Conservation (phyloP, 1,140 invertebrate genomes). For the Spodoptera frugiperda region DNA sequence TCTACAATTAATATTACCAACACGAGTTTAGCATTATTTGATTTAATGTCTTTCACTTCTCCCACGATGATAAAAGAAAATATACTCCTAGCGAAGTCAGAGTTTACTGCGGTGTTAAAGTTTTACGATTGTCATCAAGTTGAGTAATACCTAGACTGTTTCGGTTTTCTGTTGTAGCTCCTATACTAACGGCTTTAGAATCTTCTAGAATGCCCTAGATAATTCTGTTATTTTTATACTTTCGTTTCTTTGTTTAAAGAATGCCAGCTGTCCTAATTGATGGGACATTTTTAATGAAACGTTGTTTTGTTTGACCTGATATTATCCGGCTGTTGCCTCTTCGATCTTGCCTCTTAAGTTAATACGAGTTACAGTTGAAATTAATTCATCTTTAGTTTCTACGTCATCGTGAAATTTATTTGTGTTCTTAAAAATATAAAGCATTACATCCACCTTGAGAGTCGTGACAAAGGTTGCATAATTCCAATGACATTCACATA, state of each 20-base stretch:
- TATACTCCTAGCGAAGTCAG: constrained; percentile 14
- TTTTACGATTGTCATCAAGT: constrained; percentile 54
- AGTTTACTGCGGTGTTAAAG: constrained; percentile 47
- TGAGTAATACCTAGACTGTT: constrained; percentile 31
- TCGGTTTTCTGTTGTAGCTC: not conserved
- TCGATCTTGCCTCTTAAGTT: too few relatives aligned
- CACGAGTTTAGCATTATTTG: not conserved
- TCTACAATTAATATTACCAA: not conserved
- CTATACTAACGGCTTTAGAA: not conserved
- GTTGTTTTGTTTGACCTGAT: too few relatives aligned
- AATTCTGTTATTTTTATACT: too few relatives aligned
- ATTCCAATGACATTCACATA: not conserved
- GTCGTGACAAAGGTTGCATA: constrained; percentile 11
- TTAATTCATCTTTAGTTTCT: too few relatives aligned
- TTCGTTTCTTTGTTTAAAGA: not conserved
- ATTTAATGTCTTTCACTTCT: not conserved
- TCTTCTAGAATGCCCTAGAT: constrained; percentile 24
- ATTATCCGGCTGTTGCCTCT: too few relatives aligned
- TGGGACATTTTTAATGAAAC: too few relatives aligned
- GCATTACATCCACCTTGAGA: too few relatives aligned
- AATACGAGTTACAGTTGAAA: too few relatives aligned
- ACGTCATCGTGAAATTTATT: too few relatives aligned
- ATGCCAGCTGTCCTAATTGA: not conserved
- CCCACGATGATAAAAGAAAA: constrained; percentile 36
- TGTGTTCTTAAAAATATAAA: too few relatives aligned